phyloP scores from a whole-genome alignment of 2,113 vertebrate genomes.

The Orcinus orca region DNA sequence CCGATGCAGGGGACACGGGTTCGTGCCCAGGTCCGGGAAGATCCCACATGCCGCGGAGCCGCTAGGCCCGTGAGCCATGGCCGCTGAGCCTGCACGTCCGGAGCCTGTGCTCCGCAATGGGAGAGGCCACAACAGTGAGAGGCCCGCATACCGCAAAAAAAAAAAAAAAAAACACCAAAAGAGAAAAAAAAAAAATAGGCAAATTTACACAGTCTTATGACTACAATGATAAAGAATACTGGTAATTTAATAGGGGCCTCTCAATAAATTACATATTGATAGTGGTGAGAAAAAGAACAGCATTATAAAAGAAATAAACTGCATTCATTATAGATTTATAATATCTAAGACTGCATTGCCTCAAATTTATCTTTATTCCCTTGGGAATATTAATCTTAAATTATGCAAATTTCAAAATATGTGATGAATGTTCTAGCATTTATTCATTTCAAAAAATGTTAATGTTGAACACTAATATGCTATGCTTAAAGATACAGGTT shows the following conservation, averaged over 20 bases:
- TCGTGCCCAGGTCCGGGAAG: no score
- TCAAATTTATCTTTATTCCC: background rate
- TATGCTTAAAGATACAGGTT: background rate
- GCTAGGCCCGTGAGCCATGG: no score
- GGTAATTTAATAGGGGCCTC: background rate
- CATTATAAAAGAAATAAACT: background rate
- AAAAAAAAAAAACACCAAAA: background rate
- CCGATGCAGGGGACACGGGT: no score
- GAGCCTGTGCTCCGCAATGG: no score
- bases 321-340: background rate
- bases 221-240: background rate
- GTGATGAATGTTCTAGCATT: background rate
- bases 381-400: background rate
- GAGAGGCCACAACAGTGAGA: no score
- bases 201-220: background rate
- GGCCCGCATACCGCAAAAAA: no score
- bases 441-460: background rate
- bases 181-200: background rate
- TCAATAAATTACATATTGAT: background rate
- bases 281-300: background rate
- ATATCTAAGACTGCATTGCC: background rate
- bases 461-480: background rate
- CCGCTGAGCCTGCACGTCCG: no score
- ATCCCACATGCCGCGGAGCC: no score
- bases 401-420: background rate